Base-by-base conservation (phyloP, 2,797 vertebrate species). In the Sebastes trivittatus region DNA sequence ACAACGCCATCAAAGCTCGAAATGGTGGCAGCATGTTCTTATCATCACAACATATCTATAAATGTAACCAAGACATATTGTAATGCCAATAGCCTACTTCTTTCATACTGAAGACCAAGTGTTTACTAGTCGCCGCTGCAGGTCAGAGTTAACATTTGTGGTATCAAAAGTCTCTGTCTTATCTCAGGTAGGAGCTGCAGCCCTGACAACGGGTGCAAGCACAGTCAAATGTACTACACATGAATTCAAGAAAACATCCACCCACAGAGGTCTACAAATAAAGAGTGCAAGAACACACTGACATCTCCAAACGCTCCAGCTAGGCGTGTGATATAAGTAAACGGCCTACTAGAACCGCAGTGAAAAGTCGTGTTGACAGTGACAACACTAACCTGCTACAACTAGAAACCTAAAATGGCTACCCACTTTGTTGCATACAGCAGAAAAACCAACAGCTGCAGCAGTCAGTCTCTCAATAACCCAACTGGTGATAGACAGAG, bases 141-240 rank as follows among this genome's bases (percentile, higher is more conserved):
- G 38, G 58, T 80, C 42, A 73, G n/a, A 23, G 0, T 52, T 72
- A 67, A 72, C 49, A 78, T 78, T 30, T 67, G 58, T 4, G 1
- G 34, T 36, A 67, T 75, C 52, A 46, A 67, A 52, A 69, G 23
- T 62, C 56, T 77, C 30, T 25, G 42, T 67, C 77, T 89, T 87
- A 89, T 90, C 83, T 88, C 71, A 62, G 59, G 68, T 70, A 29
- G 25, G 72, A 78, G 66, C 61, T 7, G 36, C 56, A 69, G 82
- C 70, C 42, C 66, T 27, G 52, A 62, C 67, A 69, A 85, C 55
- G 32, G 66, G 22, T 54, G 25, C 55, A 70, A 77, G 20, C 58
- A 59, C 38, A 5, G 77, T 64, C 64, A 32, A 49, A 81, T 36
- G 10, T 46, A 61, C 71, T 30, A 36, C 80, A 74, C 75, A 81